Conservation (phyloP, 1,140 invertebrate species). For the Branchinecta lindahli region DNA sequence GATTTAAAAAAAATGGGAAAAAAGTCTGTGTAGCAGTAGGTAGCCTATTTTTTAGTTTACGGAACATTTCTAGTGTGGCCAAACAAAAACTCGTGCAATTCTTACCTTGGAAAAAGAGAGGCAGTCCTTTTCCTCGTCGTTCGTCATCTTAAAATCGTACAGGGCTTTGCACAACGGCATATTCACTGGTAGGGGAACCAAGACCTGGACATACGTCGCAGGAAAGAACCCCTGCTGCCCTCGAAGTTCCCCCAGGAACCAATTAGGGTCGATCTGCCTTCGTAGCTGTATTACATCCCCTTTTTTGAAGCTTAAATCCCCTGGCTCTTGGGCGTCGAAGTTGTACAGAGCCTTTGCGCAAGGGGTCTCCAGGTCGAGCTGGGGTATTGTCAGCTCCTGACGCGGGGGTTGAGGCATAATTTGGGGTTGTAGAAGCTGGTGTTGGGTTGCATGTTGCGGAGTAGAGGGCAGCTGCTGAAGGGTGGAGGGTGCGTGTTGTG, state of each 20-base stretch:
- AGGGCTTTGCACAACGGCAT: constrained; percentile 76
- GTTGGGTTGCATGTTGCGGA: background rate
- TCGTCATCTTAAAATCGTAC: constrained; percentile 80
- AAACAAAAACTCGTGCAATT: background rate
- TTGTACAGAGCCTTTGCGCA: constrained; percentile 75
- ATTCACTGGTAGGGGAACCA: constrained; percentile 52
- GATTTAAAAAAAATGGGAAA: too few relatives aligned
- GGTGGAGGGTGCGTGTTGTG: constrained; percentile 4
- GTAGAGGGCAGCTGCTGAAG: background rate
- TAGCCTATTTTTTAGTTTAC: too few relatives aligned
- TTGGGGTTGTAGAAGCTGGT: constrained; percentile 16
- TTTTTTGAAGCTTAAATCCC: constrained; percentile 76
- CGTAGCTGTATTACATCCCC: constrained; percentile 64
- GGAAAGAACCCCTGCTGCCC: constrained; percentile 69
- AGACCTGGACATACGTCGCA: constrained; percentile 70
- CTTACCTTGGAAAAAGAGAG: constrained; percentile 73
- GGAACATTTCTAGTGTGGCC: too few relatives aligned
- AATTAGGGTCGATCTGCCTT: constrained; percentile 73
- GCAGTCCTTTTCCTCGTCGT: constrained; percentile 81
- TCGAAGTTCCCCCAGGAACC: constrained; percentile 72
- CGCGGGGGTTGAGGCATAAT: constrained; percentile 21
- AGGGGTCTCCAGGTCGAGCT: constrained; percentile 32
- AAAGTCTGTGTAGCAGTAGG: too few relatives aligned
- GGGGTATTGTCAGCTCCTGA: constrained; percentile 18
- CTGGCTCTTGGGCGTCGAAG: constrained; percentile 62